phyloP scores from a whole-genome alignment of 64 coral and sea anemone genomes.

The Montipora efflorescens region DNA sequence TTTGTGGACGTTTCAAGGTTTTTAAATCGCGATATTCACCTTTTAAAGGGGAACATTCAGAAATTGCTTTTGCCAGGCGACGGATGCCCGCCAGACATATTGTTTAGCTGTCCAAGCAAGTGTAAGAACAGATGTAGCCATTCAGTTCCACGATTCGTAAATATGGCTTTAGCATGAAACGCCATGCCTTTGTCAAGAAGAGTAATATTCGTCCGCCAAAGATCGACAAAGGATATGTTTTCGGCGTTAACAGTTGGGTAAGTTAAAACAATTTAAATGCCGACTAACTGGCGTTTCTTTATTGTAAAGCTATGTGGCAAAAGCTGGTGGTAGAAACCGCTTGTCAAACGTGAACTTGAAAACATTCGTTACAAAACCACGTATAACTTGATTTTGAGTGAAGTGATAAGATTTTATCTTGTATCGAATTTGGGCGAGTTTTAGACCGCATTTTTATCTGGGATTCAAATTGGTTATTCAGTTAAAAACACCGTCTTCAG shows the following conservation, averaged over 20 bases:
- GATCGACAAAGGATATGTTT: slow-evolving; percentile 68
- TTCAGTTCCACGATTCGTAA: not conserved
- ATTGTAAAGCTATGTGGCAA: not conserved
- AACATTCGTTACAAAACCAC: not conserved
- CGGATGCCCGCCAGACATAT: not conserved
- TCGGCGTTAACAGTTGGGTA: slow-evolving; percentile 91
- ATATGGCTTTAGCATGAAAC: slow-evolving; percentile 78
- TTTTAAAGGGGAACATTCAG: not conserved
- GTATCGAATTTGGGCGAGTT: not conserved
- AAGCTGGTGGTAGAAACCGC: not conserved
- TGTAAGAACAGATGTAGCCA: slow-evolving; percentile 11
- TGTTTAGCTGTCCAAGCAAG: not conserved
- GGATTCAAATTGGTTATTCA: not conserved
- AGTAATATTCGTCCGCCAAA: slow-evolving; percentile 25
- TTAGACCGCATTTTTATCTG: not conserved
- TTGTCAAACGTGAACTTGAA: not conserved
- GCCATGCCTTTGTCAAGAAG: slow-evolving; percentile 80
- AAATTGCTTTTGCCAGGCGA: not conserved
- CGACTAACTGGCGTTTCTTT: not conserved
- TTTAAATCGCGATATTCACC: not conserved
- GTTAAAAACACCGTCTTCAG: not conserved
- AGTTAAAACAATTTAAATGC: slow-evolving; percentile 3
- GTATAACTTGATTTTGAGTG: not conserved
- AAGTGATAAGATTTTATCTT: not conserved
- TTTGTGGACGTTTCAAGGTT: slow-evolving; percentile 1